Conservation (phyloP, 2,797 vertebrate species). For the Thalassophryne amazonica region DNA sequence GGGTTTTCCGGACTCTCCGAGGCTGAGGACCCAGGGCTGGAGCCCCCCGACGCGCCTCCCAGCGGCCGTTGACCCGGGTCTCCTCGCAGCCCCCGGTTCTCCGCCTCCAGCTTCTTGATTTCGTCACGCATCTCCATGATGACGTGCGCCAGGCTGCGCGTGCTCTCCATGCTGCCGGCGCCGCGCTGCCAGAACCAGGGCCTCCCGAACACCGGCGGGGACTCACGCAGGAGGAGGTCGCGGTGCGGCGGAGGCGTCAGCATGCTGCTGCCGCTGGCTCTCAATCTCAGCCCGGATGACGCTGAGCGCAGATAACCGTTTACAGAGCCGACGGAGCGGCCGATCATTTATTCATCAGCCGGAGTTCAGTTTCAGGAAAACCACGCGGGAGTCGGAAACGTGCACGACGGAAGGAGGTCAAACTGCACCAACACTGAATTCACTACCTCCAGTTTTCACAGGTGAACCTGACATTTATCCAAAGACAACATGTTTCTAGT, state of each 20-base stretch:
- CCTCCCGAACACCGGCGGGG: conserved; percentile 61
- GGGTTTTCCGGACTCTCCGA: conserved; percentile 34
- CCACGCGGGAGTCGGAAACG: conserved; percentile 67
- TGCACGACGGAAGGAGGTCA: conserved; percentile 23
- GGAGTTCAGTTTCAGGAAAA: conserved; percentile 73
- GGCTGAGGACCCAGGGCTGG: not conserved
- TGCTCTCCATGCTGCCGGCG: conserved; percentile 81
- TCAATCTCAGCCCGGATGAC: conserved; percentile 80
- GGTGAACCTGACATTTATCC: no score
- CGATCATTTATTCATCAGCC: conserved; percentile 78
- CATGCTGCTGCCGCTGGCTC: conserved; percentile 38
- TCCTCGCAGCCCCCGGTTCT: conserved; percentile 82
- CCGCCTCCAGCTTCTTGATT: conserved; percentile 85
- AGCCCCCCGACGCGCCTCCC: not conserved
- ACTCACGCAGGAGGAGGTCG: conserved; percentile 33
- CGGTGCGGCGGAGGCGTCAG: conserved; percentile 52
- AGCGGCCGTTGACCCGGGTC: conserved; percentile 47
- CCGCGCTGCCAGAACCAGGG: conserved; percentile 68
- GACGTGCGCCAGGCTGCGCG: conserved; percentile 75
- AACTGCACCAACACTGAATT: not conserved
- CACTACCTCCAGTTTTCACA: no score
- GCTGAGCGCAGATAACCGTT: conserved; percentile 75
- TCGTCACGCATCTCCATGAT: conserved; percentile 87
- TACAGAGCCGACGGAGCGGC: conserved; percentile 70
- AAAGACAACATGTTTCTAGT: no score